A percentile compares a stretch with the other conserved stretches of the same genome.
Conservation (phyloP, 2,113 vertebrate species). For the Mixornis gularis region DNA sequence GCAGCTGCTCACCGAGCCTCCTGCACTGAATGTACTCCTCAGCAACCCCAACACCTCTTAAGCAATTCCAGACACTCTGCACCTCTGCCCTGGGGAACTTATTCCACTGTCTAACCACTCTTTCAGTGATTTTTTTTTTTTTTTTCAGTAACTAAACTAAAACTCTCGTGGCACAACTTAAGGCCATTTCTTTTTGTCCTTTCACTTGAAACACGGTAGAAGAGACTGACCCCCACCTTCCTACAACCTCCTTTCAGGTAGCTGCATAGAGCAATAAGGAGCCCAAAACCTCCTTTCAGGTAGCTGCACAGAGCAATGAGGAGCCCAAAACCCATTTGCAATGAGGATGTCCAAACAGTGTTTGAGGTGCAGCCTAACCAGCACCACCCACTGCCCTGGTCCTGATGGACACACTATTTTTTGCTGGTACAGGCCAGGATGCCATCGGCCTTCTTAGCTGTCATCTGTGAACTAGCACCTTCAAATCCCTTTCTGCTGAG, state of each 20-base stretch:
- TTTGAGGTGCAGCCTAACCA: not conserved
- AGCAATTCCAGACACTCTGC: not conserved
- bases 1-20: not conserved
- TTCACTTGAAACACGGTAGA: not conserved
- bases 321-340: not conserved
- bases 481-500: not conserved
- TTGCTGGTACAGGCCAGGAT: not conserved
- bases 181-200: not conserved
- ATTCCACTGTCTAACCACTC: not conserved
- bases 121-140: not conserved
- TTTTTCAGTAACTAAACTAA: not conserved
- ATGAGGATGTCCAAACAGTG: not conserved
- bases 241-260: not conserved
- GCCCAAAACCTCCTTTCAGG: not conserved
- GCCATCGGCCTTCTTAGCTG: too few relatives aligned
- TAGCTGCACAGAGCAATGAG: not conserved
- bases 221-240: too few relatives aligned
- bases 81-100: too few relatives aligned
- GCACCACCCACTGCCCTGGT: not conserved
- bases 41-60: rapidly evolving
- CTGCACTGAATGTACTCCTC: not conserved
- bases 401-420: not conserved
- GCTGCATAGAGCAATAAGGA: not conserved
- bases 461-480: not conserved
- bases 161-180: rapidly evolving